phyloP scores from a whole-genome alignment of 2,797 vertebrate species.

The Gymnopithys bicolor region DNA sequence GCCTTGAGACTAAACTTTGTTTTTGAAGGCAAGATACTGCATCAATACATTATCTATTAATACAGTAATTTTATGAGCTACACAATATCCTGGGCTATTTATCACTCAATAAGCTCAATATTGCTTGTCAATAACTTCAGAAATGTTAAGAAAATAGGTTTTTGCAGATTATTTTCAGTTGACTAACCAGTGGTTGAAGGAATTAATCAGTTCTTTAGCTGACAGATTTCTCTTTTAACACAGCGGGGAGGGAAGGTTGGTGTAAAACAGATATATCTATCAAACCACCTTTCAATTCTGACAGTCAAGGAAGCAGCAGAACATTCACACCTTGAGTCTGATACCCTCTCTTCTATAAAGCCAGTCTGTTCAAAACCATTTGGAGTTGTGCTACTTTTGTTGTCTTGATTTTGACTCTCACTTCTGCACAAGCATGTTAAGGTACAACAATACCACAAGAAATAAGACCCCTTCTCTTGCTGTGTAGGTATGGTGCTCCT shows the following conservation, averaged over 20 bases:
- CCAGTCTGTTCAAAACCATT: background rate
- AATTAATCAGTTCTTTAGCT: background rate
- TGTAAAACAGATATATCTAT: slow-evolving; percentile 6
- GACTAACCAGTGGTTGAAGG: background rate
- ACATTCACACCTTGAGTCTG: background rate
- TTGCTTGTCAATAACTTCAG: background rate
- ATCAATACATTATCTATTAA: background rate
- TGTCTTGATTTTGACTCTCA: background rate
- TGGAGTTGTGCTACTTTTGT: background rate
- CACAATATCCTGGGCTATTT: background rate
- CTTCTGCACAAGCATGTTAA: background rate
- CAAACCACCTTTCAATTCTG: background rate
- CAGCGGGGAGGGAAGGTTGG: background rate
- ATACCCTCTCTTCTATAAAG: background rate
- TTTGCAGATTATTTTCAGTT: background rate
- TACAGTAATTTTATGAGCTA: background rate
- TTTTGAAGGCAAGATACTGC: background rate
- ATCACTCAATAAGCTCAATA: background rate
- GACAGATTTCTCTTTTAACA: slow-evolving; percentile 21
- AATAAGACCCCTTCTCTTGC: background rate
- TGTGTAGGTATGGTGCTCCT: background rate
- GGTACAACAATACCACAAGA: background rate
- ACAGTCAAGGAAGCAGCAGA: background rate
- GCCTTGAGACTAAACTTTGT: background rate
- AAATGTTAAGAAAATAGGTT: background rate